A percentile compares a stretch with the other conserved stretches of the same genome.
Conservation (phyloP, 2,113 vertebrate genomes). For the Notechis scutatus region DNA sequence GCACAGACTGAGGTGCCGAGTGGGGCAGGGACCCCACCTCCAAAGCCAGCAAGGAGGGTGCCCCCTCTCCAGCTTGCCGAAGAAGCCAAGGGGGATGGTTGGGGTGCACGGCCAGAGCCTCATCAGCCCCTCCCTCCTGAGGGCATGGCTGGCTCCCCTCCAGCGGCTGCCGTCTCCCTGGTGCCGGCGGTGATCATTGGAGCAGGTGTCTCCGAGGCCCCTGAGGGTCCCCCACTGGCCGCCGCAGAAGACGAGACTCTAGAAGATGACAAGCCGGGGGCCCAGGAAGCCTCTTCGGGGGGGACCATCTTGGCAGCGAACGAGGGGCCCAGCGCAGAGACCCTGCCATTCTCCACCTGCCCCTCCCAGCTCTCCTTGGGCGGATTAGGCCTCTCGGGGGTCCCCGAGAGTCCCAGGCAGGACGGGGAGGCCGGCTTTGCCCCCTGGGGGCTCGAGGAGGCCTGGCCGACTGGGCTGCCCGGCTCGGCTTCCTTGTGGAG, state of each 20-base stretch:
- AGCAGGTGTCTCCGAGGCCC: accelerated
- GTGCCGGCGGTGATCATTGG: accelerated
- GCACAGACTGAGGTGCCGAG: background rate
- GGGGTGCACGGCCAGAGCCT: accelerated
- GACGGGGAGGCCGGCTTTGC: background rate
- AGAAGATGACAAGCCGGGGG: background rate
- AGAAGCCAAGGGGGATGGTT: accelerated
- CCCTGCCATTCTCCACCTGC: conserved; percentile 70
- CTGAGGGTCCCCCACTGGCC: accelerated
- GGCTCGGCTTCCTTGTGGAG: background rate
- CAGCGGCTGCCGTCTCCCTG: accelerated
- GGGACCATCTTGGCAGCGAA: conserved; percentile 35
- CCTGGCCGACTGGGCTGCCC: background rate
- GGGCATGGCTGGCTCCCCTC: background rate
- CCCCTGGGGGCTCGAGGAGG: background rate
- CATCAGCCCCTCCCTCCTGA: accelerated
- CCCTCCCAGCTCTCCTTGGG: conserved; percentile 41
- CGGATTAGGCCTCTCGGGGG: conserved; percentile 15
- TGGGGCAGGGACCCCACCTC: accelerated
- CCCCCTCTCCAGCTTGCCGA: accelerated
- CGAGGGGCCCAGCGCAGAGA: background rate
- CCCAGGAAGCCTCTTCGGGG: background rate
- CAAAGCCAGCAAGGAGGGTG: conserved; percentile 52
- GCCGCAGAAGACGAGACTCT: accelerated
- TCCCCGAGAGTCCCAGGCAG: conserved; percentile 34